Percentiles rank a stretch among this genome's conserved stretches.
Conservation (phyloP, 92 coral and sea anemone species). For the Epizoanthus ramosus region DNA sequence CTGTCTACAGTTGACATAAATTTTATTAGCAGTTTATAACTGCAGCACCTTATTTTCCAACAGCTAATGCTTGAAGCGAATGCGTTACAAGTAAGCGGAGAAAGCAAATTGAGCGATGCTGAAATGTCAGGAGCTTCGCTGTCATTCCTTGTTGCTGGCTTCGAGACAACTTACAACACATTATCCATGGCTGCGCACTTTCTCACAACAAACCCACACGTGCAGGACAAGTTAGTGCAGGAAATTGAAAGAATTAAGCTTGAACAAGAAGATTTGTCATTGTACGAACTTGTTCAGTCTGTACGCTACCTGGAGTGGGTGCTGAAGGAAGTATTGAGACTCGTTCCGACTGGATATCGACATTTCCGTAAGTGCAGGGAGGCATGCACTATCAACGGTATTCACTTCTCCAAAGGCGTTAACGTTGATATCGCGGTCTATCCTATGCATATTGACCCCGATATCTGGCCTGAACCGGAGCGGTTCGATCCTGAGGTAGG, state of each 20-base stretch:
- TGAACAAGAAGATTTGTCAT: slow-evolving; percentile 12
- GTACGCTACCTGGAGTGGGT: slow-evolving; percentile 63
- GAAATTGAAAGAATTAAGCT: slow-evolving; percentile 48
- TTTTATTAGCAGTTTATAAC: not conserved
- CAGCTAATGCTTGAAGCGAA: slow-evolving; percentile 61
- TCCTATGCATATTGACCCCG: slow-evolving; percentile 60
- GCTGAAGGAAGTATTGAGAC: slow-evolving; percentile 54
- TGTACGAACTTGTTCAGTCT: slow-evolving; percentile 51
- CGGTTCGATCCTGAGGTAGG: slow-evolving; percentile 57
- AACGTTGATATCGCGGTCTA: slow-evolving; percentile 46
- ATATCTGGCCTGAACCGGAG: slow-evolving; percentile 60
- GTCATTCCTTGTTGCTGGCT: slow-evolving; percentile 64
- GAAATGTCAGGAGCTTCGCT: slow-evolving; percentile 63
- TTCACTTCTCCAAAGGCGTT: slow-evolving; percentile 52
- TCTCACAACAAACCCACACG: slow-evolving; percentile 54
- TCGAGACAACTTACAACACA: slow-evolving; percentile 57
- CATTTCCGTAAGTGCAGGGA: slow-evolving; percentile 57
- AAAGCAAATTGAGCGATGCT: slow-evolving; percentile 52
- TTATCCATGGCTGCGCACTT: slow-evolving; percentile 47
- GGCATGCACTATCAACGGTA: slow-evolving; percentile 48
- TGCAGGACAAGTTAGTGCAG: slow-evolving; percentile 55
- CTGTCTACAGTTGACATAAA: too few species aligned
- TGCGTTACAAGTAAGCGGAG: slow-evolving; percentile 49
- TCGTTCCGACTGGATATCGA: slow-evolving; percentile 63
- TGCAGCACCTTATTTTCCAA: not conserved